phyloP scores from a whole-genome alignment of 2,113 vertebrate genomes.

The Poeciliopsis retropinna region DNA sequence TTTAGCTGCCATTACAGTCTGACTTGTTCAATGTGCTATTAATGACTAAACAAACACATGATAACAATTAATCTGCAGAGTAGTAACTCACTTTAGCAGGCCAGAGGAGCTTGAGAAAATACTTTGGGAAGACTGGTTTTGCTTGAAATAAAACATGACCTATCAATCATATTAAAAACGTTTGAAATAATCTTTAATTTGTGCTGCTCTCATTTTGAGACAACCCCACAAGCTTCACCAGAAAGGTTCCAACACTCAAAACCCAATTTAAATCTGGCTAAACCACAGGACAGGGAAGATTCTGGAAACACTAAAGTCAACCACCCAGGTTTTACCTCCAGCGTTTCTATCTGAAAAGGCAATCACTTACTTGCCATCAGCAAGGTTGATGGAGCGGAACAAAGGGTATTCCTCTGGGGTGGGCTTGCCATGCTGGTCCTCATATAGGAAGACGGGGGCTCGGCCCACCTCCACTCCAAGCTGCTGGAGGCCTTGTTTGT shows the following conservation, averaged over 20 bases:
- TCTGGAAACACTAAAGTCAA: slow-evolving; percentile 5
- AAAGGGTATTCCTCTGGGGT: slow-evolving; percentile 92
- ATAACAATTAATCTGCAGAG: slow-evolving; percentile 41
- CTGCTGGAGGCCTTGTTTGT: slow-evolving; percentile 94
- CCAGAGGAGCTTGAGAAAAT: slow-evolving; percentile 46
- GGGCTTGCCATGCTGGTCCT: slow-evolving; percentile 95
- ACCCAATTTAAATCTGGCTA: background rate
- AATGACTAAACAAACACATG: slow-evolving; percentile 54
- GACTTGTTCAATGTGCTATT: slow-evolving; percentile 52
- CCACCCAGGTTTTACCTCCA: slow-evolving; percentile 24
- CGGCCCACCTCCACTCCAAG: slow-evolving; percentile 94
- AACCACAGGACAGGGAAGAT: background rate
- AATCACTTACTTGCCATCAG: slow-evolving; percentile 96
- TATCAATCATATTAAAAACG: slow-evolving; percentile 28
- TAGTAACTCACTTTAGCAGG: slow-evolving; percentile 25
- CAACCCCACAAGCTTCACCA: slow-evolving; percentile 10
- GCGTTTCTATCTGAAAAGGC: background rate
- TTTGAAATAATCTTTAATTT: slow-evolving; percentile 12
- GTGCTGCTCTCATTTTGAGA: slow-evolving; percentile 15
- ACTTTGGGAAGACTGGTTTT: slow-evolving; percentile 27
- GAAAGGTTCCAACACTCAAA: background rate
- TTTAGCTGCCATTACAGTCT: slow-evolving; percentile 51
- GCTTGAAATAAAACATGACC: slow-evolving; percentile 27
- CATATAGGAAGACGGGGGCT: slow-evolving; percentile 92
- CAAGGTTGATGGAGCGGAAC: slow-evolving; percentile 92